Evolutionary conservation across 2,888 invertebrate genomes (phyloP), one percentile per base, ranked within the genome.

Genomic region (Catocala sponsa): DNA sequence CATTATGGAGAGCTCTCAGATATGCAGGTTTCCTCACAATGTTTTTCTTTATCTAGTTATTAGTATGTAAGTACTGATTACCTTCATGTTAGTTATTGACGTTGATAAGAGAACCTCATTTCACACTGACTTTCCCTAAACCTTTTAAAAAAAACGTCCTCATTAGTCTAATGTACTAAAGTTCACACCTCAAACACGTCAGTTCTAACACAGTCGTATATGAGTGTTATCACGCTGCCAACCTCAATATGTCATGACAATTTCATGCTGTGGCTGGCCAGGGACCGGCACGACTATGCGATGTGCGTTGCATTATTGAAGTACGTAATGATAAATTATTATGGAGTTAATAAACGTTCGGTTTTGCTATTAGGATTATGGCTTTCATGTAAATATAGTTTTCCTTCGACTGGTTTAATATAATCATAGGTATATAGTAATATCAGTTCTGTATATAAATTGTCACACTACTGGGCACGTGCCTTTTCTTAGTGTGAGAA

Each of bases 231-330:
- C 79, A 66, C 76, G 69, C 69, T 76, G 72, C 10, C 48, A 84
- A 79, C 89, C 86, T 79, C 85, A 79, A 85, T 83, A 81, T 80
- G 82, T 82, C 84, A 84, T 70, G 77, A 76, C 64, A 76, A 82
- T 77, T 79, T 80, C 73, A 74, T 67, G 78, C 66, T 62, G 25
- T 25, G 25, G 54, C 53, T 59, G 54, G 68, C 74, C 69, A 71
- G 70, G 68, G 64, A 71, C 78, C 68, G 67, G 78, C 88, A 88
- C 86, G 87, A 86, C 76, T 69, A 63, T 69, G 57, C 64, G 60
- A 76, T 80, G 81, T 56, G 80, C 55, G 70, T 82, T 84, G 85
- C 84, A 84, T 87, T 80, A 81, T 73, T 58, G 48, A 71, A 66
- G 72, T 60, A 59, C 42, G 63, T 33, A 35, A 51, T 63, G 42